A percentile compares a stretch with the other conserved stretches of the same genome.
Conservation (phyloP, 64 coral and sea anemone genomes). For the Dendrophyllia cribrosa region DNA sequence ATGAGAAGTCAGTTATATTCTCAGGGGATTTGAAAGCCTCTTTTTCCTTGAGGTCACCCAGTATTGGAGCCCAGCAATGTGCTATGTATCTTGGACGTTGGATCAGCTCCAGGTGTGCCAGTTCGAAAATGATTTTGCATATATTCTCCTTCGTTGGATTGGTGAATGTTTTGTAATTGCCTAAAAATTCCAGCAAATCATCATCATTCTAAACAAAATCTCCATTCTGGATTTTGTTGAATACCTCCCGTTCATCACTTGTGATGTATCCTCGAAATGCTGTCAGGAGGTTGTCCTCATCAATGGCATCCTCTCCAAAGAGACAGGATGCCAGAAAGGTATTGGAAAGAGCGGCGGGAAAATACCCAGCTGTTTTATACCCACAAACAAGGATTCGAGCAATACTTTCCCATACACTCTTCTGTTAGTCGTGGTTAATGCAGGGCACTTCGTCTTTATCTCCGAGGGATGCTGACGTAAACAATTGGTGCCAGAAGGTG, state of each 20-base stretch:
- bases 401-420: constrained; percentile 48
- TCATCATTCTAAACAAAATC: constrained; percentile 16
- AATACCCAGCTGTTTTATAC: constrained; percentile 31
- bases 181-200: constrained; percentile 7
- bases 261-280: constrained; percentile 40
- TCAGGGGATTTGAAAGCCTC: too few species aligned
- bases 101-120: constrained; percentile 1
- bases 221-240: constrained; percentile 21
- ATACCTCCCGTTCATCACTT: constrained; percentile 27
- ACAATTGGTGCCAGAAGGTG: constrained; percentile 52
- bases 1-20: too few species aligned
- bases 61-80: neutral
- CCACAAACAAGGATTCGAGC: constrained; percentile 48
- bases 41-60: too few species aligned
- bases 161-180: neutral
- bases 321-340: constrained; percentile 18
- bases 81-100: neutral
- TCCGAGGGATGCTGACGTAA: constrained; percentile 26
- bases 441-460: constrained; percentile 40
- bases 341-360: constrained; percentile 15
- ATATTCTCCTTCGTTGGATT: neutral
- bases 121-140: neutral
- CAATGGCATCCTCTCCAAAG: constrained; percentile 29
- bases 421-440: constrained; percentile 51
- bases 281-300: constrained; percentile 7